Evolutionary conservation across 2,888 invertebrate genomes (phyloP).

Genomic region (Hartigia nigra): DNA sequence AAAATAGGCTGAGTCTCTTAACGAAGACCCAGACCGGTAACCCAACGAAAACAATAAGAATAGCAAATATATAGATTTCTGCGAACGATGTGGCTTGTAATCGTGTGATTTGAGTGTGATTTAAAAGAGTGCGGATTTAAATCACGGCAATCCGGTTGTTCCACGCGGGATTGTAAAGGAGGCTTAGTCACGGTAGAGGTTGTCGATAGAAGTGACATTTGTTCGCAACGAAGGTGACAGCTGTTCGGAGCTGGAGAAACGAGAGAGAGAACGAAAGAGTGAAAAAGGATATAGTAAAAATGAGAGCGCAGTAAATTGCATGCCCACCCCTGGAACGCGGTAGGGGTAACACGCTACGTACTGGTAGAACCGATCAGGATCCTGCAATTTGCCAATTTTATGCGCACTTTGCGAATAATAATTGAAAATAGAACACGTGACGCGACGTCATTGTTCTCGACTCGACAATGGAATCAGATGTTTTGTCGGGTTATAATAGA

Average conservation of each 20-base stretch:
- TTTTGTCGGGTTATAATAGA: slow-evolving; percentile 62
- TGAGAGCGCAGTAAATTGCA: background rate
- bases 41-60: background rate
- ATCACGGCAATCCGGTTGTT: background rate
- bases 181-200: background rate
- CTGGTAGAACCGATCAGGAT: slow-evolving; percentile 18
- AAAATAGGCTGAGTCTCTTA: background rate
- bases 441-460: slow-evolving; percentile 46
- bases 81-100: background rate
- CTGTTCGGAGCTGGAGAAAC: background rate
- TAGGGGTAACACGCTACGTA: background rate
- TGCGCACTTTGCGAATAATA: slow-evolving; percentile 51
- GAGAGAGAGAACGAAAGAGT: background rate
- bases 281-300: background rate
- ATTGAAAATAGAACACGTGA: slow-evolving; percentile 61
- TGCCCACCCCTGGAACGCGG: background rate
- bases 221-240: background rate
- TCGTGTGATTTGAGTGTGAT: background rate
- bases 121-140: background rate
- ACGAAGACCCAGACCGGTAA: background rate
- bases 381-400: slow-evolving; percentile 59
- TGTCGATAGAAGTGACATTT: background rate
- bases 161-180: background rate
- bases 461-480: slow-evolving; percentile 62
- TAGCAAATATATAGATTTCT: background rate